A percentile compares a stretch with the other conserved stretches of the same genome.
These are phyloP conservation scores for Meganola albula DNA, from an alignment of 2,888 invertebrate genomes.

Conservation along the genomic window DNA sequence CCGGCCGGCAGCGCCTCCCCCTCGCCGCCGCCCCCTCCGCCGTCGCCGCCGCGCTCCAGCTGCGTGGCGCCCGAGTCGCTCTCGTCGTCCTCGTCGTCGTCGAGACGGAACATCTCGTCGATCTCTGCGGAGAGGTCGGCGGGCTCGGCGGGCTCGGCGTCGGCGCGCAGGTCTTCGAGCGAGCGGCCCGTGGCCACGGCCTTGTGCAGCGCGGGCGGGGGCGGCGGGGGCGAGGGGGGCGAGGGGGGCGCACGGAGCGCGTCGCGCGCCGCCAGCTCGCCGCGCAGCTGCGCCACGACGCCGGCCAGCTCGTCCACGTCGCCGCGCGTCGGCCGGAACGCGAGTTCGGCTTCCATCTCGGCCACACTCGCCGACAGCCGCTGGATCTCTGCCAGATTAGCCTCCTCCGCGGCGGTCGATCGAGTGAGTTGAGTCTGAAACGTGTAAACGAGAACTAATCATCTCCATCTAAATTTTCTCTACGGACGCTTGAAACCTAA, in stretches of 20 bases:
- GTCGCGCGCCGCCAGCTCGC: constrained; percentile 41
- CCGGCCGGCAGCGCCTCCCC: constrained; percentile 62
- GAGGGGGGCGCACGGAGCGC: constrained; percentile 29
- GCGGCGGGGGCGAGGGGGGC: constrained; percentile 24
- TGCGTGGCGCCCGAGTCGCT: constrained; percentile 61
- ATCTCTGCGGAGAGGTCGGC: constrained; percentile 62
- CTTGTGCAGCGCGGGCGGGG: constrained; percentile 28
- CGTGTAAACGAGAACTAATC: background rate
- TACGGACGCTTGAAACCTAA: too few relatives aligned
- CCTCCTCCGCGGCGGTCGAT: constrained; percentile 73
- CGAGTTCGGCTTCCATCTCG: constrained; percentile 76
- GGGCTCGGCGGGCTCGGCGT: constrained; percentile 24
- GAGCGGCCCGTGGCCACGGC: constrained; percentile 33
- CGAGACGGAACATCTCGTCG: constrained; percentile 69
- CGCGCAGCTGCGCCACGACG: constrained; percentile 48
- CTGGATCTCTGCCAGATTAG: constrained; percentile 77
- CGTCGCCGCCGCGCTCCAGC: constrained; percentile 39
- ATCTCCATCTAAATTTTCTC: too few relatives aligned
- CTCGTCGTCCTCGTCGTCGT: constrained; percentile 66
- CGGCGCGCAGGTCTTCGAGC: constrained; percentile 33
- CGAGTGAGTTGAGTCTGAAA: constrained; percentile 58
- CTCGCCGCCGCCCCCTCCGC: constrained; percentile 5
- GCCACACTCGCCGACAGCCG: constrained; percentile 67
- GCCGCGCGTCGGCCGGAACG: constrained; percentile 76
- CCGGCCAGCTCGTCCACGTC: constrained; percentile 76